phyloP scores from a whole-genome alignment of 2,113 vertebrate genomes.

The Lampris incognitus region DNA sequence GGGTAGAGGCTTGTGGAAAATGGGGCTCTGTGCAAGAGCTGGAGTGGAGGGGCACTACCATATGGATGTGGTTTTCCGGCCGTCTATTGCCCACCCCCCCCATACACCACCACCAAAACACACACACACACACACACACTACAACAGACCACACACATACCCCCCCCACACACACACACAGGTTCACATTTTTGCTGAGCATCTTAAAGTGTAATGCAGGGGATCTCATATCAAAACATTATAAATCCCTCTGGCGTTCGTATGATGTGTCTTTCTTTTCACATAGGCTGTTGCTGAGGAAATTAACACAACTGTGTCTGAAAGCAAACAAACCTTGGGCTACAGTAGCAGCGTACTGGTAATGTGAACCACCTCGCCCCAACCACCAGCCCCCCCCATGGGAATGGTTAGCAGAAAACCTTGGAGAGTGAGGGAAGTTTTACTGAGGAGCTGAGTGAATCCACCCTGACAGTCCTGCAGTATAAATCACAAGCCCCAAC shows the following conservation, averaged over 20 bases:
- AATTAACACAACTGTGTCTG: constrained; percentile 46
- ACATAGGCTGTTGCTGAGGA: constrained; percentile 39
- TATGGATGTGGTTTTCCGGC: constrained; percentile 77
- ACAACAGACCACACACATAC: constrained; percentile 8
- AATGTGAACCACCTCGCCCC: constrained; percentile 44
- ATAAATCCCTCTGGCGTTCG: constrained; percentile 36
- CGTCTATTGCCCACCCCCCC: constrained; percentile 37
- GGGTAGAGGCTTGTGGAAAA: constrained; percentile 68
- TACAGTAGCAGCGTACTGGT: constrained; percentile 57
- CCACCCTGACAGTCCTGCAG: constrained; percentile 31
- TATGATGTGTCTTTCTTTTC: constrained; percentile 43
- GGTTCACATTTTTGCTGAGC: constrained; percentile 51
- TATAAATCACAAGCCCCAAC: constrained; percentile 20
- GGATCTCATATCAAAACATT: constrained; percentile 60
- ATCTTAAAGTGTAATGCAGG: constrained; percentile 70
- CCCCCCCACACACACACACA: constrained; percentile 29
- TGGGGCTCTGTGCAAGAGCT: constrained; percentile 49
- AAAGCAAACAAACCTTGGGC: constrained; percentile 47
- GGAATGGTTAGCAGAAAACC: constrained; percentile 39
- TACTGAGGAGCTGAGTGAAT: background rate
- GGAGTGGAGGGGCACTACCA: constrained; percentile 58
- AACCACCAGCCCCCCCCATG: constrained; percentile 31
- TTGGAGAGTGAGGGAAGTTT: constrained; percentile 37
- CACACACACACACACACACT: constrained; percentile 21
- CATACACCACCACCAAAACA: background rate